Evolutionary conservation across 2,888 invertebrate species (phyloP), one percentile per base, ranked within the genome.

Genomic region (Megalurothrips usitatus): DNA sequence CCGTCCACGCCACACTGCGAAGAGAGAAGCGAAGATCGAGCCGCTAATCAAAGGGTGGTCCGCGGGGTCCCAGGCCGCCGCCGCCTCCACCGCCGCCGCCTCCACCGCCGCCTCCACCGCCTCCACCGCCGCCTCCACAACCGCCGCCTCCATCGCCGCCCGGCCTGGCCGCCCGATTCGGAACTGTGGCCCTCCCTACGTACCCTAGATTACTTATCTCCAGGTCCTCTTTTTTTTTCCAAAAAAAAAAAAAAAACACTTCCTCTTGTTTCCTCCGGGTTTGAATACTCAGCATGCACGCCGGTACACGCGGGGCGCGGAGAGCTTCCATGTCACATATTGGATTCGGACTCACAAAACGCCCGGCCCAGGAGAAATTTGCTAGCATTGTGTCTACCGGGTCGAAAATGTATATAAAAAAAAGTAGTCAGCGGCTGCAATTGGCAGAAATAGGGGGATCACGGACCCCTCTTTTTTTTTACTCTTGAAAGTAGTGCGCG

Each of bases 1-100:
- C 68, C 68, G 68, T 75, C 68, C 68, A 75, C n/a, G 11, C 68
- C 68, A 58, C 19, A 17, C 58, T 58, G 58, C 58, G 58, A 1
- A 52, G 58, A 58, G 58, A 58, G n/a, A 17, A 19, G 58, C 58
- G 26, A 26, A 75, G 68, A 43, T 75, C 23, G 68, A 58, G n/a
- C 58, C 23, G 68, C 68, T 75, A 75, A 75, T 75, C 68, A 75
- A 75, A 75, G 68, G 68, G 23, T 26, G 68, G 68, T 12, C 58
- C 58, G 17, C 58, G 58, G 6, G 3, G 34, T 43, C 6, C 34
- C 34, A 43, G 34, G 34, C 34, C 34, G 6, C 34, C 34, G 6
- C 34, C 34, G 34, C 34, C 34, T n/a, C 34, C 6, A 4, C 34
- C 34, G 6, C 34, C 3, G 2, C 34, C 34, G n/a, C 34, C 34